phyloP scores from a whole-genome alignment of 2,888 invertebrate species.

The Ormyrus pomaceus region DNA sequence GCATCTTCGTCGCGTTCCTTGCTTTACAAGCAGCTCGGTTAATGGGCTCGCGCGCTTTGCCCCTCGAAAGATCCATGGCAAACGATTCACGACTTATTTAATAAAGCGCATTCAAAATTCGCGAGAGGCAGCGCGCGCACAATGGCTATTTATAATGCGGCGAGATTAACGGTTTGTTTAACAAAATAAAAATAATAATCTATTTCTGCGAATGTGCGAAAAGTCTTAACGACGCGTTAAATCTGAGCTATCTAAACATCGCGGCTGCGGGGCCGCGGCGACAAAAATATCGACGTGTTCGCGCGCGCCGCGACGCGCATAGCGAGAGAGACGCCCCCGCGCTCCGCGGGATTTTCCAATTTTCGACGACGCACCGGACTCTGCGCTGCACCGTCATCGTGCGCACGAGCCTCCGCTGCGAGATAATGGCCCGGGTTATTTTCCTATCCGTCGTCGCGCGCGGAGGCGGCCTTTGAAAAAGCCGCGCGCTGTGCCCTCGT shows the following conservation, averaged over 20 bases:
- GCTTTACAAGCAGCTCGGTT: too few species aligned
- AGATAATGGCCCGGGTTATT: slow-evolving; percentile 54
- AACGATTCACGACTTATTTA: too few species aligned
- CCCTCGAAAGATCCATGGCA: too few species aligned
- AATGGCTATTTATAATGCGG: too few species aligned
- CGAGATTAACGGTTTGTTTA: not conserved
- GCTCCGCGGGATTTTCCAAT: slow-evolving; percentile 33
- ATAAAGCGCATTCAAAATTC: too few species aligned
- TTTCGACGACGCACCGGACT: slow-evolving; percentile 10
- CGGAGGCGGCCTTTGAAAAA: slow-evolving; percentile 55
- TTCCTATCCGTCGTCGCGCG: slow-evolving; percentile 59
- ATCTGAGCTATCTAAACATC: not conserved
- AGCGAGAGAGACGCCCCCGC: not conserved
- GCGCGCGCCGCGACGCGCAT: not conserved
- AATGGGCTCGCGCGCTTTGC: too few species aligned
- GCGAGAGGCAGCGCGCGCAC: too few species aligned
- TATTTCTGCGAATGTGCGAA: not conserved
- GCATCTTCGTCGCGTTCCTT: too few species aligned
- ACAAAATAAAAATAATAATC: not conserved
- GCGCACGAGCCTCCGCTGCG: not conserved
- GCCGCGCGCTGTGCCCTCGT: not conserved
- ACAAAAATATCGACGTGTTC: too few species aligned
- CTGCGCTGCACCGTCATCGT: slow-evolving; percentile 25
- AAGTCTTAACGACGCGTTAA: too few species aligned
- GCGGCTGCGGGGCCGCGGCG: not conserved